These are phyloP conservation scores for Trachurus trachurus DNA, from an alignment of 2,797 vertebrate genomes.

Conservation along the genomic window DNA sequence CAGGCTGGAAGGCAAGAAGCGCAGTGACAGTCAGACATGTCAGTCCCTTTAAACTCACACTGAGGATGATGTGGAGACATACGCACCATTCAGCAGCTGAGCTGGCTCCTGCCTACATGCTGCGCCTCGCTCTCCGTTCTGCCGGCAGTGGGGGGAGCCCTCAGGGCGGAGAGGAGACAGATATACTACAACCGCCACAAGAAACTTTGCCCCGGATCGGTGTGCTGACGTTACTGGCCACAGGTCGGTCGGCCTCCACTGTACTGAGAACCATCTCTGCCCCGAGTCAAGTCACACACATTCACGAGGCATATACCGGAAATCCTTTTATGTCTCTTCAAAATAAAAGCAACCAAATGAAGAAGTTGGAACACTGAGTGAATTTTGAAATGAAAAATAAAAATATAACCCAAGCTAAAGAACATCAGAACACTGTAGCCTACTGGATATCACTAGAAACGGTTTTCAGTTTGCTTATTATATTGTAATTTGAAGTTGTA, in stretches of 20 bases:
- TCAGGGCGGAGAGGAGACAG: not conserved
- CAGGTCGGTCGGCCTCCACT: constrained; percentile 54
- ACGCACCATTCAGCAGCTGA: constrained; percentile 33
- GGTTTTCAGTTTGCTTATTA: too few relatives aligned
- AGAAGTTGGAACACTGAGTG: too few relatives aligned
- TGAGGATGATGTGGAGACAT: not conserved
- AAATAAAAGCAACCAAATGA: constrained; percentile 35
- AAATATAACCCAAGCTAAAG: too few relatives aligned
- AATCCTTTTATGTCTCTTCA: not conserved
- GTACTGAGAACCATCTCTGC: not conserved
- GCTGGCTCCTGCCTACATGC: constrained; percentile 38
- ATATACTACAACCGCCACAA: not conserved
- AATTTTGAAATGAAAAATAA: too few relatives aligned
- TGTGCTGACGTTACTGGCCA: constrained; percentile 13
- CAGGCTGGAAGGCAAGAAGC: constrained; percentile 25
- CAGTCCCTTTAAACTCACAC: too few relatives aligned
- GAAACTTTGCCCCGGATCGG: constrained; percentile 54
- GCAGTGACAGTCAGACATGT: constrained; percentile 17
- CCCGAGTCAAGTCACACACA: constrained; percentile 12
- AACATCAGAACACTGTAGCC: too few relatives aligned
- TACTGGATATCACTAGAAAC: too few relatives aligned
- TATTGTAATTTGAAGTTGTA: too few relatives aligned
- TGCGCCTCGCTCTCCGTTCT: not conserved
- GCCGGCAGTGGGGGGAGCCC: not conserved
- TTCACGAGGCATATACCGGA: not conserved